Evolutionary conservation across 64 coral and sea anemone species (phyloP).

Genomic region (Platygyra sinensis): DNA sequence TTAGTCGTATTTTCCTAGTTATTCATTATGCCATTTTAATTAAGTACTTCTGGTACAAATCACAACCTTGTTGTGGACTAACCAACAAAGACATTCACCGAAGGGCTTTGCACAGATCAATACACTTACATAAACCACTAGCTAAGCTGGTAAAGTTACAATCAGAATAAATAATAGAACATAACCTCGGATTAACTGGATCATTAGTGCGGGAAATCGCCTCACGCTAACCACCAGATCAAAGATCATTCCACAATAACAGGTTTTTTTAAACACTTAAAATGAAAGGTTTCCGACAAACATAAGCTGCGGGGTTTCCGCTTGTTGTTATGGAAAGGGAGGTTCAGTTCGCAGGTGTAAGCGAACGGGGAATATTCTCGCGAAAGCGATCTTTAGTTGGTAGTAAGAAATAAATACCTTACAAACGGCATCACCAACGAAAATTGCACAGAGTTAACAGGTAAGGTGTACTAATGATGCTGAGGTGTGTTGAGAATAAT

Average conservation of each 20-base stretch:
- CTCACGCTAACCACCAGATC: neutral
- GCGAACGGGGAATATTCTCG: neutral
- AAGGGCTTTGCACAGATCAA: neutral
- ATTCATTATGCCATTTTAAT: neutral
- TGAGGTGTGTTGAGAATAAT: neutral
- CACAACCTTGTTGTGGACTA: neutral
- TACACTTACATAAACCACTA: no score
- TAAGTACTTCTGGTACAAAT: neutral
- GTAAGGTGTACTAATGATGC: neutral
- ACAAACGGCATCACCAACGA: neutral
- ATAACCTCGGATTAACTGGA: neutral
- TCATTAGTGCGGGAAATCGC: neutral
- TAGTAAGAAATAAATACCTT: neutral
- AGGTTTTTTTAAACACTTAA: neutral
- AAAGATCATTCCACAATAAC: neutral
- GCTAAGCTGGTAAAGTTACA: no score
- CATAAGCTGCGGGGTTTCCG: constrained; percentile 7
- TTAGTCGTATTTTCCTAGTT: neutral
- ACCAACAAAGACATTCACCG: neutral
- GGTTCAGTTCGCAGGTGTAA: constrained; percentile 3
- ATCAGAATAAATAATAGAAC: neutral
- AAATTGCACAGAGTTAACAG: neutral
- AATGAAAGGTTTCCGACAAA: neutral
- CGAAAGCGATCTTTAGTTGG: neutral
- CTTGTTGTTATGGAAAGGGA: constrained; percentile 13